Evolutionary conservation across 2,113 vertebrate genomes (phyloP), one percentile per base, ranked within the genome.

Genomic region (Burhinus bistriatus): DNA sequence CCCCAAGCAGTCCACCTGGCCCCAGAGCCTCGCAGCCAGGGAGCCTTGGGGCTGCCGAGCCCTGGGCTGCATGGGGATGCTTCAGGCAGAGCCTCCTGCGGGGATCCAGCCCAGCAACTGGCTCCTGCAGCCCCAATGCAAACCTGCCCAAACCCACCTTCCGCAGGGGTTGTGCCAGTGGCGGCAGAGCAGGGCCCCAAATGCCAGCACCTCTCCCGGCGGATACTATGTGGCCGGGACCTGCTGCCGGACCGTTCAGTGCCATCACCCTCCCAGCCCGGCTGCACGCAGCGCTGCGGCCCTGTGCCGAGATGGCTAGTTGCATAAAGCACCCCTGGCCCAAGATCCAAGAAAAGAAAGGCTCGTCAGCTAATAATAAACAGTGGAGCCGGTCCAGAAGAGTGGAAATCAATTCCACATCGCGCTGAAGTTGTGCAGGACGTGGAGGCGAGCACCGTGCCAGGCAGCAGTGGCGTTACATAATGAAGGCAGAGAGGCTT

Each of bases 381-480:
- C 1, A 1, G 40, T 29, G 5, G 71, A 40, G 49, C 55, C 84
- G 5, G 65, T 36, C 58, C 58, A 4, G 66, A 23, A 15, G 38
- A 76, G 76, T 0, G 20, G 57, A 32, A 51, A 85, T 59, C 65
- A 18, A 81, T 80, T 54, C 59, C 84, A 27, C 88, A 12, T 32
- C 9, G 68, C 66, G 20, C 81, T 11, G 87, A 94, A 93, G 89
- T 93, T 96, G 96, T 85, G 89, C 91, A 92, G 84, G 93, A 91
- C 79, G 69, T 87, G 95, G 91, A 93, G 81, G 80, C 84, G 76
- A 92, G 94, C 91, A 17, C 79, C 5, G 89, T 88, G 91, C 80
- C 91, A 86, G 87, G 93, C 96, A 94, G 95, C 93, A 95, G 92
- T 27, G 17, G 18, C 15, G 85, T 97, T 97, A 96, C 87, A 55